Evolutionary conservation across 2,888 invertebrate genomes (phyloP), one percentile per base, ranked within the genome.

Genomic region (Andrena bicolor): DNA sequence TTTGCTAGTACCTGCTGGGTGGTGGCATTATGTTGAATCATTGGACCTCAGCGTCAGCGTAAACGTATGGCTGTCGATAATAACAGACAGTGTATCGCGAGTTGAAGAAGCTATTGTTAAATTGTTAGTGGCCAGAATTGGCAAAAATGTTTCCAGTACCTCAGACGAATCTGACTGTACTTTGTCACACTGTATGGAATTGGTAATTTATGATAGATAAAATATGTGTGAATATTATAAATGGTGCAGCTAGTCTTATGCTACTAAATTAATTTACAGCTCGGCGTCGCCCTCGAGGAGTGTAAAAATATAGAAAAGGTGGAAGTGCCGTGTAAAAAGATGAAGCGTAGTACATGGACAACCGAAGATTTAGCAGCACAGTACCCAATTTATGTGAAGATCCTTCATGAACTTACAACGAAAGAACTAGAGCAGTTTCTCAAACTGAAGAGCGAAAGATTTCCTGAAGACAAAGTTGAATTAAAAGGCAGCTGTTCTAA

Each of bases 21-120:
- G 99, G 99, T 99, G 99, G 99, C 99, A 99, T 94, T 99, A 97
- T 94, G 99, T 99, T 0, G 97, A 98, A 94, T 95, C 95, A 82
- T 82, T 94, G 58, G 94, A 94, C 20, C 94, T 95, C 8, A 94
- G 95, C 53, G 92, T 96, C 53, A 96, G 96, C 86, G 93, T 96
- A n/a, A 98, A 98, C 92, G 94, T 96, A 48, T 97, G 98, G 95
- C 93, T 99, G 84, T 97, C 97, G 63, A 94, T 97, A 94, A 97
- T 96, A 94, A 83, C 85, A 30, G 94, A 94, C 83, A 90, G 87
- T 76, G 64, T 87, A 73, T 86, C 90, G 48, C 89, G 94, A 84
- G 83, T 94, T 41, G 91, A 89, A 76, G 94, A 94, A 88, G 90
- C 93, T 26, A 84, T 94, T 63, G 92, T 93, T 20, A 92, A 94